A percentile compares a stretch with the other conserved stretches of the same genome.
Evolutionary conservation across 2,113 vertebrate genomes (phyloP).

Genomic region (Syrrhaptes paradoxus): DNA sequence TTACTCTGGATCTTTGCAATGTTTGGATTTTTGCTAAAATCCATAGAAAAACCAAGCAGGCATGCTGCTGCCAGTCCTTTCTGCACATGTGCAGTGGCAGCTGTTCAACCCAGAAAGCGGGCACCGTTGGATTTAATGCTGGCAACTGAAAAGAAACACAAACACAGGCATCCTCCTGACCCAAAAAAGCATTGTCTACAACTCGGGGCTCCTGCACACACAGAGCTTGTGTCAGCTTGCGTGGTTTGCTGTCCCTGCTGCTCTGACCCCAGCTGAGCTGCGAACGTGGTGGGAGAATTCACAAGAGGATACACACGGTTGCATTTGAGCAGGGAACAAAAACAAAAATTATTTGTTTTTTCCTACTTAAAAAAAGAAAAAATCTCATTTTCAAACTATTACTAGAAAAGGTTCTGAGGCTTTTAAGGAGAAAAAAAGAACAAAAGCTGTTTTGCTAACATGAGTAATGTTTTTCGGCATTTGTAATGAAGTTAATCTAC

Average conservation of each 20-base stretch:
- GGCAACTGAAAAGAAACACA: background rate
- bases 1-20: background rate
- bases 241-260: background rate
- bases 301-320: background rate
- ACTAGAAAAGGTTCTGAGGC: background rate
- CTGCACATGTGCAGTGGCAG: background rate
- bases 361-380: background rate
- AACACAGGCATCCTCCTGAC: background rate
- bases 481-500: slow-evolving; percentile 8
- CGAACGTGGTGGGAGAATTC: background rate
- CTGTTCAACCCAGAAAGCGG: background rate
- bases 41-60: background rate
- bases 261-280: fast-evolving
- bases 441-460: background rate
- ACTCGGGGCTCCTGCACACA: background rate
- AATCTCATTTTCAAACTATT: background rate
- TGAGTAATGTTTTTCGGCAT: background rate
- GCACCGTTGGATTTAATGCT: background rate
- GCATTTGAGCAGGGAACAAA: background rate
- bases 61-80: background rate
- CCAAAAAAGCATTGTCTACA: background rate
- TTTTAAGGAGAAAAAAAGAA: background rate
- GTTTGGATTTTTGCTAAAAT: background rate
- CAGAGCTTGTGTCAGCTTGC: background rate
- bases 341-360: background rate